Base-by-base conservation (phyloP, 2,888 invertebrate species). In the Acleris laterana region DNA sequence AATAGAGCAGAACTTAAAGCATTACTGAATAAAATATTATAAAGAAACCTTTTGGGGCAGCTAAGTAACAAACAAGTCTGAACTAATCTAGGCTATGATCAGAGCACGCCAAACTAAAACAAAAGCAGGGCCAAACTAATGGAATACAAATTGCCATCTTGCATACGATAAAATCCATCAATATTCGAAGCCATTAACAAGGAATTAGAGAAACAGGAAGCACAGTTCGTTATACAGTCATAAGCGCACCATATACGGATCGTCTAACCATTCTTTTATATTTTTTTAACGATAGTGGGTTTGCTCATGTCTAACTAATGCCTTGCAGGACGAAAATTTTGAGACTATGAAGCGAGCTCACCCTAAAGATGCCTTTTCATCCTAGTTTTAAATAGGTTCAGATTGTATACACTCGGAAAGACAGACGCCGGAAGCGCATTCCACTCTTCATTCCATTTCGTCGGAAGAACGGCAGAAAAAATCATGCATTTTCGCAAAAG, bases 81-180 rank as follows among this genome's bases (percentile, higher is more conserved):
- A 70, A 69, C 62, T 71, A 70, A 71, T 55, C 65, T 70, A 65
- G 62, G 7, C n/a, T 52, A 22, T 57, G 67, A 70, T 70, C 67
- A 69, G 66, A 74, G 71, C 73, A 73, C 62, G 71, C 57, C 57
- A 64, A 71, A 71, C 72, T 74, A 70, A 77, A 79, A 80, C 74
- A 74, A 74, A 77, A 76, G 75, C 77, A 57, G 76, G 74, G 76
- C 72, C 69, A 63, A 72, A 77, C 80, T 86, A 87, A 88, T 87
- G 85, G 85, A 87, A 87, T 87, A 86, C 84, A 85, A 88, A 88
- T 87, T 81, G 81, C 78, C 82, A 77, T 82, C 85, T 87, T 83
- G 82, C 80, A 82, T 84, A 82, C 81, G 77, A 80, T 83, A 81
- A 79, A 84, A 84, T 83, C 83, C 83, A 85, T 88, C 87, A 84